Conservation (phyloP, 1,140 invertebrate genomes). For the Apocrypta bakeri region DNA sequence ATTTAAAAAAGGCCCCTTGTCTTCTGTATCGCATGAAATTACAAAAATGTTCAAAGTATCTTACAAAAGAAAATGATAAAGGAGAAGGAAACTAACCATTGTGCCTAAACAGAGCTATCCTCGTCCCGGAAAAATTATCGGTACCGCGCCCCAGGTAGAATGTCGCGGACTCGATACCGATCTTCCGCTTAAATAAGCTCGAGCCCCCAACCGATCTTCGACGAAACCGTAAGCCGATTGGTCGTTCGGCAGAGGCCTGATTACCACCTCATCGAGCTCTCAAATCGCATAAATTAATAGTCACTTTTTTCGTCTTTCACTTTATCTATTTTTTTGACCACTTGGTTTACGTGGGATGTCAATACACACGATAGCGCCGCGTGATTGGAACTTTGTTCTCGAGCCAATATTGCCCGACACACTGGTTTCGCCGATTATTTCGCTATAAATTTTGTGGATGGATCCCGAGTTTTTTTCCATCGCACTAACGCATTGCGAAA, state of each 20-base stretch:
- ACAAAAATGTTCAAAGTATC: conserved; percentile 7
- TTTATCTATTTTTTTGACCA: conserved; percentile 20
- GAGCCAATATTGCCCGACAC: background rate
- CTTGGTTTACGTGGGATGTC: background rate
- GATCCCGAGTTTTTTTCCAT: no score
- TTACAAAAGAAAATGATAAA: no score
- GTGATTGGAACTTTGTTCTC: conserved; percentile 27
- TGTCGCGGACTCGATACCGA: background rate
- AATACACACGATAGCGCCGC: background rate
- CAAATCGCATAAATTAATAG: conserved; percentile 60
- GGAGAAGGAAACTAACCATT: conserved; percentile 30
- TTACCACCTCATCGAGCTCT: conserved; percentile 54
- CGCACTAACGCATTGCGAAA: no score
- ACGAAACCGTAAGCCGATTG: conserved; percentile 52
- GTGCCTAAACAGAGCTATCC: conserved; percentile 21
- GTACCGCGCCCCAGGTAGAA: background rate
- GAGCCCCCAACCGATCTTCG: conserved; percentile 17
- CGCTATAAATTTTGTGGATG: background rate
- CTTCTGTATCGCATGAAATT: background rate
- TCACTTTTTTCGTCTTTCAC: background rate
- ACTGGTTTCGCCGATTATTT: background rate
- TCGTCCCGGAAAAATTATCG: background rate
- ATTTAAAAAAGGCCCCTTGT: no score
- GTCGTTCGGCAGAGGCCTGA: conserved; percentile 58
- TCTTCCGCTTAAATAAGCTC: conserved; percentile 61